phyloP scores from a whole-genome alignment of 1,140 invertebrate genomes.

The Heterodera carotae region DNA sequence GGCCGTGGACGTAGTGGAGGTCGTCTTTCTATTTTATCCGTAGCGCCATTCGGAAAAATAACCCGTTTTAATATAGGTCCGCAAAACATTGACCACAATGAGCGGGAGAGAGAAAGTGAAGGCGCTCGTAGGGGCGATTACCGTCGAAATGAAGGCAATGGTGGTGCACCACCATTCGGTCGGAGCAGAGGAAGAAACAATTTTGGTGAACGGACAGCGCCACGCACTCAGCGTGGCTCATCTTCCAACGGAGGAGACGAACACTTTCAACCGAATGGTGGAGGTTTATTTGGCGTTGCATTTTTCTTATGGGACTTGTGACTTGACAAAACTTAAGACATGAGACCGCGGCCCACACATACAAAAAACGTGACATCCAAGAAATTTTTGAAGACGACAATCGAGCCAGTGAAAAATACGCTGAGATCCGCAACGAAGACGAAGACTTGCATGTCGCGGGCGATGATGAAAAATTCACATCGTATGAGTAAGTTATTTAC shows the following conservation, averaged over 20 bases:
- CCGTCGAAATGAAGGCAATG: not conserved
- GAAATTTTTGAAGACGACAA: conserved; percentile 39
- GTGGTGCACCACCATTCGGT: not conserved
- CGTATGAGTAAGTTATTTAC: conserved; percentile 13
- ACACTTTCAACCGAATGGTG: not conserved
- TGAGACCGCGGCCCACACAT: not conserved
- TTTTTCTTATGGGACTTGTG: not conserved
- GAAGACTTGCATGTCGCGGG: conserved; percentile 34
- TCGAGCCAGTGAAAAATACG: conserved; percentile 19
- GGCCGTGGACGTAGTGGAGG: not conserved
- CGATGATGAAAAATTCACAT: not conserved
- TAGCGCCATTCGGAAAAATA: not conserved
- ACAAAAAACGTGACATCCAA: conserved; percentile 14
- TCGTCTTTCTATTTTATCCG: not conserved
- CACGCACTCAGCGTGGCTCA: not conserved
- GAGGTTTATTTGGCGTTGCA: no score
- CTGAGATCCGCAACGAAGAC: conserved; percentile 33
- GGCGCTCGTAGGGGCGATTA: not conserved
- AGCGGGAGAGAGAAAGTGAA: not conserved
- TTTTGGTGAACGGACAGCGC: not conserved
- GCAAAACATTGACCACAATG: not conserved
- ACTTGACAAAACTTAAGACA: not conserved
- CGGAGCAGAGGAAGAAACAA: conserved; percentile 5
- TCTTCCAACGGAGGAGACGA: not conserved
- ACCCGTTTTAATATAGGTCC: not conserved